Evolutionary conservation across 2,888 invertebrate species (phyloP), one percentile per base, ranked within the genome.

Genomic region (Sepiola atlantica): DNA sequence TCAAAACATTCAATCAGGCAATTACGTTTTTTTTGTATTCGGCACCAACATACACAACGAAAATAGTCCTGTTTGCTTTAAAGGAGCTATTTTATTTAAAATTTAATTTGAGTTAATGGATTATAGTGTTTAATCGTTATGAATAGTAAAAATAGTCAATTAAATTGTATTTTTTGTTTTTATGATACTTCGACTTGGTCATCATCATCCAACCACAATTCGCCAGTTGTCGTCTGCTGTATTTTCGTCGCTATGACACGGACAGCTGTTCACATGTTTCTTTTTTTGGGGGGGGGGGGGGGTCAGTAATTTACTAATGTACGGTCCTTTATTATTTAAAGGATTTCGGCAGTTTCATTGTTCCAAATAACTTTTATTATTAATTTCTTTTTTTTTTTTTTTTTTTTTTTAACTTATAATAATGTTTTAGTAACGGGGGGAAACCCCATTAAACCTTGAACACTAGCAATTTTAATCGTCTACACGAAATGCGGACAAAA

Each of bases 1-100:
- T n/a, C 77, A 77, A 77, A 77, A 77, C 77, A 77, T 77, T 61
- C 24, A n/a, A 77, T n/a, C 77, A n/a, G 77, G n/a, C 77, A 77
- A n/a, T n/a, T n/a, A 77, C 77, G 77, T 77, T 77, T 32, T 2
- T 45, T 77, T 4, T 32, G 2, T 14, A 77, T 77, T 32, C 77
- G 77, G 77, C 77, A 77, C 77, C n/a, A n/a, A n/a, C n/a, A 77
- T 77, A 77, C 32, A 77, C n/a, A n/a, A 77, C 32, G 77, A 77
- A 77, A n/a, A 32, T 77, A n/a, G 77, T 16, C 77, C n/a, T 77
- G n/a, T 32, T 77, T 16, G 32, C 32, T 32, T 77, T 77, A 77
- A 77, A n/a, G 77, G 16, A 10, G 77, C n/a, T n/a, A 77, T 77
- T 77, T 77, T 77, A n/a, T 77, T 77, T 77, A n/a, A 0, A 16